Conservation (phyloP, 2,797 vertebrate genomes). For the Rhynchotus rufescens region DNA sequence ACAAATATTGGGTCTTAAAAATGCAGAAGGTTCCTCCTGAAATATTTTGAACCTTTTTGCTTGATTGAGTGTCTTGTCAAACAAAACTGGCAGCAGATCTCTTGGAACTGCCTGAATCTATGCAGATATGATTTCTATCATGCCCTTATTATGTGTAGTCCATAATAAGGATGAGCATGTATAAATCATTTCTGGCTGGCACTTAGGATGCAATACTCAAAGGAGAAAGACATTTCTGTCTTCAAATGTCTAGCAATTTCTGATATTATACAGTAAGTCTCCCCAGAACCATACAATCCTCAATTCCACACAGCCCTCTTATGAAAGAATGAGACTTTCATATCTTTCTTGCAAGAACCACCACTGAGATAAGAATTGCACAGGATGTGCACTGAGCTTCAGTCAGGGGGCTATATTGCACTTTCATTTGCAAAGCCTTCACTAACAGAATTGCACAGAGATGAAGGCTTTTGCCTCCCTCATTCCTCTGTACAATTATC, state of each 20-base stretch:
- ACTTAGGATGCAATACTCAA: conserved; percentile 82
- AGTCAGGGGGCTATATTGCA: conserved; percentile 58
- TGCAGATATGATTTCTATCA: conserved; percentile 85
- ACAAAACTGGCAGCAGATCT: conserved; percentile 83
- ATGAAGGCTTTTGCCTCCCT: conserved; percentile 44
- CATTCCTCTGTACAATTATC: conserved; percentile 36
- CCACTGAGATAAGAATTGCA: conserved; percentile 65
- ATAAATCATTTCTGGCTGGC: conserved; percentile 83
- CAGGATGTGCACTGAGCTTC: background rate
- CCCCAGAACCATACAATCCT: conserved; percentile 67
- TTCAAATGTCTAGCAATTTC: conserved; percentile 80
- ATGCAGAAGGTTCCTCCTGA: conserved; percentile 73
- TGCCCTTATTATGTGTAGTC: conserved; percentile 84
- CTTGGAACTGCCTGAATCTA: conserved; percentile 83
- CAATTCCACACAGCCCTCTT: conserved; percentile 65
- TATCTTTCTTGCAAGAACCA: conserved; percentile 67
- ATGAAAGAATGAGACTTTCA: conserved; percentile 74
- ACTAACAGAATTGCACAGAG: conserved; percentile 59
- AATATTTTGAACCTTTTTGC: conserved; percentile 80
- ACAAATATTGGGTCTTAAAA: conserved; percentile 73
- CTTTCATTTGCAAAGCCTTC: conserved; percentile 62
- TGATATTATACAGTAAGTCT: conserved; percentile 76
- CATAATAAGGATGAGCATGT: conserved; percentile 82
- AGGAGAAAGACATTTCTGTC: conserved; percentile 80
- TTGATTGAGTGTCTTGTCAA: conserved; percentile 85